Conservation (phyloP, 2,113 vertebrate genomes). For the Cavia aperea region DNA sequence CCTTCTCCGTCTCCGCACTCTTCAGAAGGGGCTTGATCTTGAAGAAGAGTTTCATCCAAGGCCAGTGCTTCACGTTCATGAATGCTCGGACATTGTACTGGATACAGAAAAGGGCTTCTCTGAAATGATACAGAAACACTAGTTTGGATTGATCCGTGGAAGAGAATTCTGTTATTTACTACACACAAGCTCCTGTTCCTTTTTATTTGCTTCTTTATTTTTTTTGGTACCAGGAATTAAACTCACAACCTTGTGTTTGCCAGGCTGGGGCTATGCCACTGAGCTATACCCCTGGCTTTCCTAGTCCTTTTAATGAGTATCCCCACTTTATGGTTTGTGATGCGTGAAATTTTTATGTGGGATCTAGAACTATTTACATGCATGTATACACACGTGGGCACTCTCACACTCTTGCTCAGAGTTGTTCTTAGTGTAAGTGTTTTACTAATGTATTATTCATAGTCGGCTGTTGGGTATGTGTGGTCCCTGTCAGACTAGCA, state of each 20-base stretch:
- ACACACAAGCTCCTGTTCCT: background rate
- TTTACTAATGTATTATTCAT: background rate
- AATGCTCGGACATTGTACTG: conserved; percentile 89
- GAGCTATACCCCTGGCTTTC: too few relatives aligned
- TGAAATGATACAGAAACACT: conserved; percentile 48
- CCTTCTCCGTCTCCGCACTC: conserved; percentile 84
- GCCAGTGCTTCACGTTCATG: conserved; percentile 93
- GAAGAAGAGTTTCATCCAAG: conserved; percentile 94
- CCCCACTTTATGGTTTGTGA: background rate
- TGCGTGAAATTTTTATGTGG: background rate
- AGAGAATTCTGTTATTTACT: background rate
- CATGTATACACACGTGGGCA: background rate
- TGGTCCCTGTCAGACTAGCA: background rate
- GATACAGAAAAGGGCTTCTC: conserved; percentile 83
- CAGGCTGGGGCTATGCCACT: too few relatives aligned
- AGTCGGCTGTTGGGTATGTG: background rate
- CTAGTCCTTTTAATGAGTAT: background rate
- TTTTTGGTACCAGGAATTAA: too few relatives aligned
- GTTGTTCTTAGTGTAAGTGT: background rate
- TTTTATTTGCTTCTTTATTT: background rate
- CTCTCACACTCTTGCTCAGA: background rate
- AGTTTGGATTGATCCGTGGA: background rate
- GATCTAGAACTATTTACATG: background rate
- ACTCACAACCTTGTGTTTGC: too few relatives aligned
- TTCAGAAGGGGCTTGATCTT: conserved; percentile 86